phyloP scores from a whole-genome alignment of 2,797 vertebrate genomes.

The Pseudochaenichthys georgianus region DNA sequence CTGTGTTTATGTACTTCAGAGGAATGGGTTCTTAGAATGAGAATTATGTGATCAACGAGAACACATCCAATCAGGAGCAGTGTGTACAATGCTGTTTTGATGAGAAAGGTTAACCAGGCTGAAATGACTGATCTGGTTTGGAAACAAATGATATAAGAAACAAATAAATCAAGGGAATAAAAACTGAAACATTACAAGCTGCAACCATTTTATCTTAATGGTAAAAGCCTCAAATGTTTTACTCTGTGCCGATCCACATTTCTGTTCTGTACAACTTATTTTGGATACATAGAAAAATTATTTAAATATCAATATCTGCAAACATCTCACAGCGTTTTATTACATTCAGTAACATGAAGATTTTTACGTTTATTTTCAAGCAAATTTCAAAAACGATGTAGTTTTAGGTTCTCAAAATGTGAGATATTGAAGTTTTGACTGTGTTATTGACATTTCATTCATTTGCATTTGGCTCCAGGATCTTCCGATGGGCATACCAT shows the following conservation, averaged over 20 bases:
- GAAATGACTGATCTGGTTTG: not conserved
- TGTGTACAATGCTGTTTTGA: slow-evolving; percentile 13
- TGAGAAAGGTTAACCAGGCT: slow-evolving; percentile 20
- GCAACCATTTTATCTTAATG: not conserved
- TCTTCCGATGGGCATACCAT: not conserved
- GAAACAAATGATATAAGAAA: not conserved
- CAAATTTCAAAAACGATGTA: not conserved
- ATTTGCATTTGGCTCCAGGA: not conserved
- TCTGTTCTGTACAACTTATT: too few species aligned
- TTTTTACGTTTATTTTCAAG: not conserved
- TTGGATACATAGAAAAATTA: too few species aligned
- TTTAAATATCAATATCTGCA: not conserved
- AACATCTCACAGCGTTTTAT: not conserved
- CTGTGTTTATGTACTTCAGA: not conserved
- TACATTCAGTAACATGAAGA: too few species aligned
- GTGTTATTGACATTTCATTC: not conserved
- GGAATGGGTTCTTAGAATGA: not conserved
- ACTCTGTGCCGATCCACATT: too few species aligned
- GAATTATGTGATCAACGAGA: slow-evolving; percentile 30
- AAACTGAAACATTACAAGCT: not conserved
- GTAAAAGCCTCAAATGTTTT: too few species aligned
- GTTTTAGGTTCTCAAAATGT: not conserved
- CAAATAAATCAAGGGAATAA: too few species aligned
- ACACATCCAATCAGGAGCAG: slow-evolving; percentile 41
- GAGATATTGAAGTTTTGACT: not conserved